These are phyloP conservation scores for Papilio elwesi DNA, from an alignment of 2,888 invertebrate species.

Conservation along the genomic window DNA sequence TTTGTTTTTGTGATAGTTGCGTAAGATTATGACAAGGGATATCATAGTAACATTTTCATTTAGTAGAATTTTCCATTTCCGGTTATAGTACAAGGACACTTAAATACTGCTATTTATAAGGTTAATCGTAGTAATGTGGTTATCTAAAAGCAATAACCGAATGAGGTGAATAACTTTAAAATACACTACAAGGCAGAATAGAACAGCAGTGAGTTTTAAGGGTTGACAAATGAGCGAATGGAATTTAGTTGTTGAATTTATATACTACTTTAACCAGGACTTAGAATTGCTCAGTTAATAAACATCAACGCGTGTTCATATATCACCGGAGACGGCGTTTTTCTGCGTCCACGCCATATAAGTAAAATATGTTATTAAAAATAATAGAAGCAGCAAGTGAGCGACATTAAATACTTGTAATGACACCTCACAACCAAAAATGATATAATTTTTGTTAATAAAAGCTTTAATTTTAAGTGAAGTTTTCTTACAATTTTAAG, in stretches of 20 bases:
- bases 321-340: conserved; percentile 28
- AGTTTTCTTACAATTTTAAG: conserved; percentile 39
- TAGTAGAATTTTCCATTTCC: no score
- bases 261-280: conserved; percentile 15
- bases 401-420: conserved; percentile 37
- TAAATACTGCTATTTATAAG: no score
- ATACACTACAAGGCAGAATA: no score
- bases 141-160: no score
- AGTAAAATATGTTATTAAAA: conserved; percentile 40
- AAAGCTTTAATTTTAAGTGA: conserved; percentile 31
- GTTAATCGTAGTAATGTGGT: no score
- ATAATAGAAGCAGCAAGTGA: conserved; percentile 37
- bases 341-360: conserved; percentile 30
- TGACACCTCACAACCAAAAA: conserved; percentile 37
- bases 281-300: conserved; percentile 19
- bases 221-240: neutral
- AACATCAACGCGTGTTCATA: conserved; percentile 17
- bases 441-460: conserved; percentile 39
- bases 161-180: no score
- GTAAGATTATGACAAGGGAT: no score
- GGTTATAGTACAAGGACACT: no score
- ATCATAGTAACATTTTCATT: no score
- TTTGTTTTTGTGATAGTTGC: no score
- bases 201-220: neutral
- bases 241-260: conserved; percentile 28